Percentiles rank a stretch among this genome's conserved stretches.
Conservation (phyloP, 2,113 vertebrate species). For the Neolamprologus cancellatus region DNA sequence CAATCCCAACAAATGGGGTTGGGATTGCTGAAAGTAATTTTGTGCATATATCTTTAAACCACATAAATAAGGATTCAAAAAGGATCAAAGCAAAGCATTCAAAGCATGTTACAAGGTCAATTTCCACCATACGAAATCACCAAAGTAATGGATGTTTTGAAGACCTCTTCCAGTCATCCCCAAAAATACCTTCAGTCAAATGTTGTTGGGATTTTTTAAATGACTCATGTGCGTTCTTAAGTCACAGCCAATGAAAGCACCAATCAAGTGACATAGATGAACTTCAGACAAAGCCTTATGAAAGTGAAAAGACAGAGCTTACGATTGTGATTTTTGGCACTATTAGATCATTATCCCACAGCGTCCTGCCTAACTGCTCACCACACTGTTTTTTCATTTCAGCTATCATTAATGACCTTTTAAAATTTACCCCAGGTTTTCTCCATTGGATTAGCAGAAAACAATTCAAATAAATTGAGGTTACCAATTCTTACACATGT, state of each 20-base stretch:
- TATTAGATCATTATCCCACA: neutral
- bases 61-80: neutral
- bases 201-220: neutral
- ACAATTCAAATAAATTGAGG: neutral
- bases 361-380: neutral
- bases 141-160: neutral
- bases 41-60: neutral
- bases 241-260: neutral
- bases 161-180: neutral
- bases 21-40: rapidly evolving
- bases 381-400: neutral
- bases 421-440: neutral
- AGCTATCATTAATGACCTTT: neutral
- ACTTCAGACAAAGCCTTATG: neutral
- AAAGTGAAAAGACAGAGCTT: neutral
- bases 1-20: rapidly evolving
- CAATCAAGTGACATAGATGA: neutral
- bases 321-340: neutral
- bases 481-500: neutral
- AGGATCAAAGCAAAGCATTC: neutral
- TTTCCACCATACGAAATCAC: neutral
- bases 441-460: neutral
- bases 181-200: neutral
- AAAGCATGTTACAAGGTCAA: neutral
- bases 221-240: neutral